Conservation (phyloP, 2,113 vertebrate genomes). For the Scytalopus superciliaris region DNA sequence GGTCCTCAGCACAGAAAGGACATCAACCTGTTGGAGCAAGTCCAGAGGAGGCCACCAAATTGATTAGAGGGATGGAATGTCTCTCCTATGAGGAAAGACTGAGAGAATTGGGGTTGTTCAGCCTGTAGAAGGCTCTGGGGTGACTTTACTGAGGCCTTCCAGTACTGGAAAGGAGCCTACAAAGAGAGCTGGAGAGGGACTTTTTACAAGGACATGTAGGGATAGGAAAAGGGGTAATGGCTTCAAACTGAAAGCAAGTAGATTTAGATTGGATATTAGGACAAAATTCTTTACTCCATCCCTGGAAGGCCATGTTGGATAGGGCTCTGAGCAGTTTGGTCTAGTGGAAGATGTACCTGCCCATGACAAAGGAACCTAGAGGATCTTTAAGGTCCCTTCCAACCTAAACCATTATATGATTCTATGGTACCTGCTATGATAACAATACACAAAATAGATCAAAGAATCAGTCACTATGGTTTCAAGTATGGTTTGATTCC, state of each 20-base stretch:
- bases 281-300: not conserved
- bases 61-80: not conserved
- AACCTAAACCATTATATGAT: not conserved
- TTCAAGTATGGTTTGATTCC: not conserved
- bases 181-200: not conserved
- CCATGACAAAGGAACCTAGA: not conserved
- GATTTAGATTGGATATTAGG: not conserved
- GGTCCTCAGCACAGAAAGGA: not conserved
- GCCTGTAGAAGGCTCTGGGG: not conserved
- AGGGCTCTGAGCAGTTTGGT: not conserved
- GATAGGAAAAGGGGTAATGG: not conserved
- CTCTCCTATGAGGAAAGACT: not conserved
- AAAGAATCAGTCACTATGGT: not conserved
- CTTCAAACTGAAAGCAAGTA: not conserved
- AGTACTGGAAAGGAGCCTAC: not conserved
- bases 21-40: rapidly evolving
- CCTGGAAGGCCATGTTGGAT: not conserved
- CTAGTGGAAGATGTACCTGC: not conserved
- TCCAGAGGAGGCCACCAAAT: rapidly evolving
- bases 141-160: not conserved
- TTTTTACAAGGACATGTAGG: not conserved
- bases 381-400: not conserved
- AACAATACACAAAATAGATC: not conserved
- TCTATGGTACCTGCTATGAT: not conserved
- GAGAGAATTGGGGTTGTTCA: not conserved